These are phyloP conservation scores for Mythimna ferrago DNA, from an alignment of 2,888 invertebrate genomes.

Conservation along the genomic window DNA sequence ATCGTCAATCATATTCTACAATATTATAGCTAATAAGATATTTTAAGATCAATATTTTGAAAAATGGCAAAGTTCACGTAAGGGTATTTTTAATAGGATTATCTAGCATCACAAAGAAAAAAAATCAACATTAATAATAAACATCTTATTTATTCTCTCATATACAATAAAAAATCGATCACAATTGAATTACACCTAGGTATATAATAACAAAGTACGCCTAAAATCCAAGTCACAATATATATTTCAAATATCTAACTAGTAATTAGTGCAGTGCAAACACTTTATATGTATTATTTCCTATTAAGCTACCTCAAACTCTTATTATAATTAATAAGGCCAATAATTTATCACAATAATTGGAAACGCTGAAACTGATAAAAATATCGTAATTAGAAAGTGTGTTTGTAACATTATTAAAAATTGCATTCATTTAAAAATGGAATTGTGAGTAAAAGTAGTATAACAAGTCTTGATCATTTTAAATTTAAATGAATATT, in stretches of 20 bases:
- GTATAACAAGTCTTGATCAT: conserved; percentile 52
- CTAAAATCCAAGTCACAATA: conserved; percentile 62
- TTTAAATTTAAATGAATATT: conserved; percentile 22
- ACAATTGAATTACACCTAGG: conserved; percentile 67
- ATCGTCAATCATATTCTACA: not conserved
- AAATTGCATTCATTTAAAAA: conserved; percentile 33
- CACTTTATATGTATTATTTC: conserved; percentile 21
- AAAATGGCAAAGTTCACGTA: conserved; percentile 37
- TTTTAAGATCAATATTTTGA: not conserved
- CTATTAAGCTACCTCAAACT: not conserved
- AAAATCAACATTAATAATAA: conserved; percentile 65
- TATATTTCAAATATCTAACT: conserved; percentile 47
- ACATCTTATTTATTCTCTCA: conserved; percentile 73
- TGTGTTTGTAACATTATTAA: conserved; percentile 40
- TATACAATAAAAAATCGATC: conserved; percentile 71
- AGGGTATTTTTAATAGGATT: conserved; percentile 28
- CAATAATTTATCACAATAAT: conserved; percentile 53
- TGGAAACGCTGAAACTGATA: conserved; percentile 27
- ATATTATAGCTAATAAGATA: not conserved
- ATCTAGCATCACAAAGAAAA: conserved; percentile 53
- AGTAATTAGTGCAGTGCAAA: conserved; percentile 43
- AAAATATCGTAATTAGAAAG: conserved; percentile 30
- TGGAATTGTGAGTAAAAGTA: conserved; percentile 16
- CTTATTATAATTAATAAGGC: conserved; percentile 39
- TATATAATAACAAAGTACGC: conserved; percentile 60